phyloP scores from a whole-genome alignment of 2,888 invertebrate species.

The Melipona bicolor region DNA sequence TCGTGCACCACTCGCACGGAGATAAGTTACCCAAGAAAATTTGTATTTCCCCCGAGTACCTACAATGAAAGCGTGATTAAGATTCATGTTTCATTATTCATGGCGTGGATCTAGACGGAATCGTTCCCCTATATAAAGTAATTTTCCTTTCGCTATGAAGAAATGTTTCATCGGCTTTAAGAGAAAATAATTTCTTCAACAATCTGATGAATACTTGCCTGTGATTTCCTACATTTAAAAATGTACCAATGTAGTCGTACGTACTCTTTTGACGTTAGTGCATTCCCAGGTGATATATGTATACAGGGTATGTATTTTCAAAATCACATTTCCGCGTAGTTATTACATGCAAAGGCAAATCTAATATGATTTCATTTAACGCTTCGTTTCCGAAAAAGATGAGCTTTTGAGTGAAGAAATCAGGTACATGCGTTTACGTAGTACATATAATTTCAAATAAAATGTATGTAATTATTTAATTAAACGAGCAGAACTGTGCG shows the following conservation, averaged over 20 bases:
- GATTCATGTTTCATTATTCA: constrained; percentile 39
- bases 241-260: background rate
- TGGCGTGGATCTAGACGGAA: constrained; percentile 16
- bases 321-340: too few species aligned
- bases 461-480: too few species aligned
- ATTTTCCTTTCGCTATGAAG: constrained; percentile 9
- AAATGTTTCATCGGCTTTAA: constrained; percentile 15
- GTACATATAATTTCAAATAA: too few species aligned
- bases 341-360: too few species aligned
- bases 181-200: background rate
- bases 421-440: too few species aligned
- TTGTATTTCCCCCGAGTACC: constrained; percentile 39
- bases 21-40: constrained; percentile 32
- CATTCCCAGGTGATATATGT: too few species aligned
- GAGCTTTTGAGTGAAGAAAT: too few species aligned
- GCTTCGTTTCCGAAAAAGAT: too few species aligned
- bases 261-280: background rate
- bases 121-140: constrained; percentile 6
- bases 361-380: too few species aligned
- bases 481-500: too few species aligned
- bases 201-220: background rate
- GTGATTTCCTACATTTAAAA: background rate
- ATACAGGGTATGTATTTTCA: too few species aligned
- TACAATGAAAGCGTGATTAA: constrained; percentile 45
- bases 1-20: background rate